Conservation (phyloP, 2,797 vertebrate genomes). For the Setipinna tenuifilis region DNA sequence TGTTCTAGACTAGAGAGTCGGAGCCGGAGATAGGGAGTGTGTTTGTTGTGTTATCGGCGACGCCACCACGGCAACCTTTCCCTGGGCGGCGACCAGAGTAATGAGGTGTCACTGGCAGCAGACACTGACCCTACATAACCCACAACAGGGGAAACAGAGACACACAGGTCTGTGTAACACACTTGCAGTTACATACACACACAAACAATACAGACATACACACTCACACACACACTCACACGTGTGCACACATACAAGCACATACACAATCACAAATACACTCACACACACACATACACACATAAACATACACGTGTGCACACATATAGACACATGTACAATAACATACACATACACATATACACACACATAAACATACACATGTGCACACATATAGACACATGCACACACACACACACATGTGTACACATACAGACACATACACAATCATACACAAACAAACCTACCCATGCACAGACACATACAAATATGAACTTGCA, state of each 20-base stretch:
- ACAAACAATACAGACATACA: not conserved
- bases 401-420: not conserved
- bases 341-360: not conserved
- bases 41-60: conserved; percentile 37
- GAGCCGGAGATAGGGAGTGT: not conserved
- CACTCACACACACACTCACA: not conserved
- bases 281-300: not conserved
- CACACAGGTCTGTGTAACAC: not conserved
- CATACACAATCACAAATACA: not conserved
- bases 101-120: conserved; percentile 45
- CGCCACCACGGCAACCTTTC: conserved; percentile 10
- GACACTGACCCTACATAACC: conserved; percentile 23
- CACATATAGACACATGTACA: not conserved
- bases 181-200: no score
- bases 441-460: no score
- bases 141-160: conserved; percentile 4
- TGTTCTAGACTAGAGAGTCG: not conserved
- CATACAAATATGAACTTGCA: no score
- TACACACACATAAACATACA: not conserved
- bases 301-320: not conserved
- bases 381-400: not conserved
- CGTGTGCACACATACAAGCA: not conserved
- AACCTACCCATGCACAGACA: no score
- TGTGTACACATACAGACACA: not conserved
- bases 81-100: conserved; percentile 41